Base-by-base conservation (phyloP, 1,140 invertebrate genomes). In the Colletes gigas region DNA sequence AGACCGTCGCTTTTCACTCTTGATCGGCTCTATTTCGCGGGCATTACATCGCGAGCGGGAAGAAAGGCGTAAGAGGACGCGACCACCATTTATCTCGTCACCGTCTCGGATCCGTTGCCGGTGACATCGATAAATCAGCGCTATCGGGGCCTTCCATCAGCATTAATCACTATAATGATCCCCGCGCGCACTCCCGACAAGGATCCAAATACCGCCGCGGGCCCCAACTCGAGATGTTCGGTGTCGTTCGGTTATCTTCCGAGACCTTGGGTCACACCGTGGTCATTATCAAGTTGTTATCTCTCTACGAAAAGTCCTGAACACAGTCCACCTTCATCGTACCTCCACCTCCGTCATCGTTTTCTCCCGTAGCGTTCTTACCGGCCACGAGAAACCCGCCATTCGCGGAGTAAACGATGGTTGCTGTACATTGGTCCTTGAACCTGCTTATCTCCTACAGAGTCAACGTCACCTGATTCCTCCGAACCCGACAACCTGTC, bases 131-230 rank as follows among this genome's bases (percentile, higher is more conserved):
- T 93, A 92, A 93, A 93, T 93, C 92, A 93, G 87, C 90, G 88
- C 84, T 93, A 93, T 92, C 92, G 85, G 82, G 74, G 76, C 83
- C 85, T 89, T 89, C 89, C 89, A 93, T 93, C 92, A 89, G 89
- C 92, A 93, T 93, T 93, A 93, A 93, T 93, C 92, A 93, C 92
- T 90, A 89, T 93, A 93, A 92, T 92, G 92, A 92, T 92, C 87
- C 86, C 74, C 85, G 70, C 85, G 83, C 84, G 82, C 68, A 72
- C 76, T 74, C 78, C 66, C 84, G 89, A 87, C 85, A 88, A 89
- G 88, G 75, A 88, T 89, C 87, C 88, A 88, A 88, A 90, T 89
- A 89, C 87, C 87, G 84, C 66, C 83, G 82, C 74, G 86, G 84
- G 80, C 78, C 74, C 74, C 70, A 76, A 71, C 81, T 82, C 83